Percentiles rank a stretch among this genome's conserved stretches.
phyloP scores from a whole-genome alignment of 2,113 vertebrate species.

The Porphyrio hochstetteri region DNA sequence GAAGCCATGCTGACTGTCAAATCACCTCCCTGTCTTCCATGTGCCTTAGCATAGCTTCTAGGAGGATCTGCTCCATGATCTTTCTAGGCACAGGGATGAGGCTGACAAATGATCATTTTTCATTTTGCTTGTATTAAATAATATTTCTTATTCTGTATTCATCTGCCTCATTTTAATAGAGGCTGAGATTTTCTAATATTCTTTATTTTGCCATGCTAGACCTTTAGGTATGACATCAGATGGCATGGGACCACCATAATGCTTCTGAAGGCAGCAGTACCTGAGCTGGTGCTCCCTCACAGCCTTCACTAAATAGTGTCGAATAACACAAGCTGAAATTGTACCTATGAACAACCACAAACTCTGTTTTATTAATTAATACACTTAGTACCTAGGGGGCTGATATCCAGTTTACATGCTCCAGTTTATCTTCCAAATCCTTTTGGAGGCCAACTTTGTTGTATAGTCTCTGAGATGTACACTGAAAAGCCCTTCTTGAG shows the following conservation, averaged over 20 bases:
- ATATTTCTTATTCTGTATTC: background rate
- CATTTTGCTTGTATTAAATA: background rate
- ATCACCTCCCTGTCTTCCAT: no score
- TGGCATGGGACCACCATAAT: rapidly evolving
- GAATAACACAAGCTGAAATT: background rate
- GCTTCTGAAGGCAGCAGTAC: background rate
- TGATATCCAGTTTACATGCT: background rate
- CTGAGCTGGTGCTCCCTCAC: background rate
- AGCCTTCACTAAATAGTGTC: background rate
- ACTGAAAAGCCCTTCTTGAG: background rate
- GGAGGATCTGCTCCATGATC: no score
- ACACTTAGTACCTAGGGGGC: background rate
- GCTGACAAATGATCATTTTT: background rate
- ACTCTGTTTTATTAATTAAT: background rate
- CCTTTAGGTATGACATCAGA: background rate
- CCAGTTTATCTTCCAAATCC: background rate
- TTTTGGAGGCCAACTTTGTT: background rate
- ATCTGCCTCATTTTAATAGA: background rate
- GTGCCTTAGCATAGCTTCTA: no score
- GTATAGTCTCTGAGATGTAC: background rate
- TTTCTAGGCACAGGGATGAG: no score
- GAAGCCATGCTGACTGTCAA: no score
- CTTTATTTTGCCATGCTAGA: background rate
- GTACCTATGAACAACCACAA: background rate
- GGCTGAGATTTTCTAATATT: background rate